Evolutionary conservation across 2,797 vertebrate species (phyloP).

Genomic region (Avahi laniger): DNA sequence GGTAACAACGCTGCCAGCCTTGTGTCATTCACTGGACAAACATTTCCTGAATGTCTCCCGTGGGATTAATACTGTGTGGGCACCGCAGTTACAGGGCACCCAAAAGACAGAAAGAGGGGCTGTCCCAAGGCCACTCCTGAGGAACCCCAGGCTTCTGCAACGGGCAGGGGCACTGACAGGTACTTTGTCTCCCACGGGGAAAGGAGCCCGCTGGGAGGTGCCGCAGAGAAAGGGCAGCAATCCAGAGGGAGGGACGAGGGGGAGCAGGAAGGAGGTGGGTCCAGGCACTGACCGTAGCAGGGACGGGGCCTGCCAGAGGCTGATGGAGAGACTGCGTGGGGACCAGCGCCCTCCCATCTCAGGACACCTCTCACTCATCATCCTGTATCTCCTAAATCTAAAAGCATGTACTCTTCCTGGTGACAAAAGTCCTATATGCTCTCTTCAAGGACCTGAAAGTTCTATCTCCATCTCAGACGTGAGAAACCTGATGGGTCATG

Average conservation of each 20-base stretch:
- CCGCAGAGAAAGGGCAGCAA: background rate
- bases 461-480: background rate
- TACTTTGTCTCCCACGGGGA: fast-evolving
- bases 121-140: fast-evolving
- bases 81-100: fast-evolving
- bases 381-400: background rate
- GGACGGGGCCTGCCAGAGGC: fast-evolving
- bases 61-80: fast-evolving
- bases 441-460: background rate
- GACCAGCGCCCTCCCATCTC: background rate
- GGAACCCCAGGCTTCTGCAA: fast-evolving
- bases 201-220: fast-evolving
- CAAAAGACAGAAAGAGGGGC: fast-evolving
- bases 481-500: background rate
- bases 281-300: fast-evolving
- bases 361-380: fast-evolving
- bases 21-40: fast-evolving
- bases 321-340: fast-evolving
- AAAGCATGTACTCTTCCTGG: background rate
- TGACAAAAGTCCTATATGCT: fast-evolving
- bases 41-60: fast-evolving
- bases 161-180: fast-evolving
- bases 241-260: background rate
- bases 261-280: fast-evolving
- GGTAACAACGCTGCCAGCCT: fast-evolving